Conservation (phyloP, 2,797 vertebrate species). For the Malurus leucopterus region DNA sequence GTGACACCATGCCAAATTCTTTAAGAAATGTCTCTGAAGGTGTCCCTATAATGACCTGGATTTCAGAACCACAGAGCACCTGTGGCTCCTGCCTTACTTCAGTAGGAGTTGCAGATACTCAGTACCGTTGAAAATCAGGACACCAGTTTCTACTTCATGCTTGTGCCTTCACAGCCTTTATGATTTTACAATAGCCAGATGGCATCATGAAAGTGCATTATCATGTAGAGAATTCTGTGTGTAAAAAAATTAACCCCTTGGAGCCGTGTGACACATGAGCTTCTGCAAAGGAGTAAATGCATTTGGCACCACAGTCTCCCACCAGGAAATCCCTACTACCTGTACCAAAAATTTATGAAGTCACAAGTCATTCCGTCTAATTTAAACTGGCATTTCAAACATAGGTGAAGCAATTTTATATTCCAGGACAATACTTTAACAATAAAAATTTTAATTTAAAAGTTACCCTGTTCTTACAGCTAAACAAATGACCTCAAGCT, state of each 20-base stretch:
- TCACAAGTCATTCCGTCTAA: not conserved
- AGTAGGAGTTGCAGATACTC: not conserved
- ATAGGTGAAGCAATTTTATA: not conserved
- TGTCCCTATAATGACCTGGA: not conserved
- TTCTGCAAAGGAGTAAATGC: conserved; percentile 14
- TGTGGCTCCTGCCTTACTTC: not conserved
- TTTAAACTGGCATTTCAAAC: conserved; percentile 46
- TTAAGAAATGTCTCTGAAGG: not conserved
- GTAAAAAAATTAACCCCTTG: conserved; percentile 60
- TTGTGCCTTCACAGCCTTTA: conserved; percentile 33
- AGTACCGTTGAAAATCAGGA: not conserved
- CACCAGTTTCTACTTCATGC: conserved; percentile 9
- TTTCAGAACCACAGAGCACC: not conserved
- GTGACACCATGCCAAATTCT: not conserved
- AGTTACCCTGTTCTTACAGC: not conserved
- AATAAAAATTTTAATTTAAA: conserved; percentile 11
- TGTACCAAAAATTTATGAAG: conserved; percentile 53
- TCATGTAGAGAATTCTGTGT: conserved; percentile 52
- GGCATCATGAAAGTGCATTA: conserved; percentile 56
- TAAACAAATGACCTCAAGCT: conserved; percentile 18
- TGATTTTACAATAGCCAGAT: conserved; percentile 50
- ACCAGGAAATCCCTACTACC: conserved; percentile 36
- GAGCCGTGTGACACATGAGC: conserved; percentile 30
- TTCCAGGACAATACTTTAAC: conserved; percentile 21
- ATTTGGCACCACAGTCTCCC: conserved; percentile 41